Evolutionary conservation across 2,888 invertebrate genomes (phyloP).

Genomic region (Sarcophaga rosellei): DNA sequence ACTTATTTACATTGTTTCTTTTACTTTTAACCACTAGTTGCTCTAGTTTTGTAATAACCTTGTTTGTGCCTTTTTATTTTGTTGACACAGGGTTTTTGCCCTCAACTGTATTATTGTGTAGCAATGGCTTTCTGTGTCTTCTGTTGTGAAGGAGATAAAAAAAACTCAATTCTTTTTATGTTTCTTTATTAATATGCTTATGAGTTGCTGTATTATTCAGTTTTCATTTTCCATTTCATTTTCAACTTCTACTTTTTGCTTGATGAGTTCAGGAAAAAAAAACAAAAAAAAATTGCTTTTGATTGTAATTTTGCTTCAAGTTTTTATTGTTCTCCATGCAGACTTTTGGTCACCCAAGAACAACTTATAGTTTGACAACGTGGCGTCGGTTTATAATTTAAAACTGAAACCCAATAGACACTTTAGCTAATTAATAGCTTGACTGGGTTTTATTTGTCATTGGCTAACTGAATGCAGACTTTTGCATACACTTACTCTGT

Average conservation of each 20-base stretch:
- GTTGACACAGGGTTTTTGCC: neutral
- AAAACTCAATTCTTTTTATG: conserved; percentile 7
- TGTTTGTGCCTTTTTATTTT: neutral
- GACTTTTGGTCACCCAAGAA: conserved; percentile 62
- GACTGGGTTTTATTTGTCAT: no score
- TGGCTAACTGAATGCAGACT: no score
- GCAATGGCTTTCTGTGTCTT: conserved; percentile 13
- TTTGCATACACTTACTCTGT: no score
- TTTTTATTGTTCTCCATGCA: conserved; percentile 53
- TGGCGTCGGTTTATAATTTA: conserved; percentile 51
- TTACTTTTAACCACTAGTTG: conserved; percentile 23
- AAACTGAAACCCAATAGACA: conserved; percentile 43
- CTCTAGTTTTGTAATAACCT: neutral
- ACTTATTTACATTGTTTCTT: neutral
- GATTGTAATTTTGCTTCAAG: conserved; percentile 35
- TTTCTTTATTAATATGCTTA: conserved; percentile 44
- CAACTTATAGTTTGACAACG: conserved; percentile 47
- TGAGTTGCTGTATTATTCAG: neutral
- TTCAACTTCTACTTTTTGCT: conserved; percentile 25
- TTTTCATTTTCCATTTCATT: conserved; percentile 20
- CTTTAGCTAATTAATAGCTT: neutral
- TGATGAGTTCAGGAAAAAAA: conserved; percentile 32
- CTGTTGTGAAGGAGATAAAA: neutral
- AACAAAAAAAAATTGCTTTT: conserved; percentile 12
- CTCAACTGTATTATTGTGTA: neutral